Percentiles rank a stretch among this genome's conserved stretches.
Evolutionary conservation across 2,113 vertebrate species (phyloP).

Genomic region (Hydrochoerus hydrochaeris): DNA sequence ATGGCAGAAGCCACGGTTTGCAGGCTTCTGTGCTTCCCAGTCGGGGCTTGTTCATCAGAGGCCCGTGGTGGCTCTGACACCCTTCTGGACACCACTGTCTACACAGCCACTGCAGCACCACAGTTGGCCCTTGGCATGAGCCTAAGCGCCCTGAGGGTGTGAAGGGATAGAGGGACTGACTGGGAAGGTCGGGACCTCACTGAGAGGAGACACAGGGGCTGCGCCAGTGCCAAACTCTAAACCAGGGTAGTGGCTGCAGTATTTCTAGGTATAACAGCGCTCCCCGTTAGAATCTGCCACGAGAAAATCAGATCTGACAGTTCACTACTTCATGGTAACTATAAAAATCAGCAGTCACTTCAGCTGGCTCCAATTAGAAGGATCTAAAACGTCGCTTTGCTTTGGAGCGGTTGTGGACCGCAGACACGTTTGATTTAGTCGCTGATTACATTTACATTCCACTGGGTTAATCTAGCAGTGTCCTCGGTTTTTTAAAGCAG

Average conservation of each 20-base stretch:
- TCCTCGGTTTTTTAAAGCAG: conserved; percentile 36
- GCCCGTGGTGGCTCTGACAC: not conserved
- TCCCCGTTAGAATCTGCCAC: conserved; percentile 39
- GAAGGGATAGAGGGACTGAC: not conserved
- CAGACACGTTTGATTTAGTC: conserved; percentile 74
- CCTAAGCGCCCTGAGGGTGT: not conserved
- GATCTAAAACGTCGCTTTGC: conserved; percentile 78
- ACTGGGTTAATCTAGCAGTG: conserved; percentile 70
- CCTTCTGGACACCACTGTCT: not conserved
- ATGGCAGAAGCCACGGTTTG: not conserved
- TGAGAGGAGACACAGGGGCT: not conserved
- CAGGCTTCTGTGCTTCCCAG: not conserved
- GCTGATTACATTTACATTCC: conserved; percentile 81
- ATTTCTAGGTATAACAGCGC: not conserved
- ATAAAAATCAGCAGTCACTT: conserved; percentile 80
- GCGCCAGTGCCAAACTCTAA: not conserved
- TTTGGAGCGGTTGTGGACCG: conserved; percentile 71
- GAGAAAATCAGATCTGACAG: conserved; percentile 72
- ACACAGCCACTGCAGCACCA: not conserved
- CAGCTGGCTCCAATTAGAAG: conserved; percentile 78
- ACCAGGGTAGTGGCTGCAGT: not conserved
- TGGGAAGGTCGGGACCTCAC: not conserved
- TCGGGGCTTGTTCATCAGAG: not conserved
- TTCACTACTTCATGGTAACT: conserved; percentile 63
- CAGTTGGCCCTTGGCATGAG: not conserved